Evolutionary conservation across 2,797 vertebrate species (phyloP), one percentile per base, ranked within the genome.

Genomic region (Molossus molossus): DNA sequence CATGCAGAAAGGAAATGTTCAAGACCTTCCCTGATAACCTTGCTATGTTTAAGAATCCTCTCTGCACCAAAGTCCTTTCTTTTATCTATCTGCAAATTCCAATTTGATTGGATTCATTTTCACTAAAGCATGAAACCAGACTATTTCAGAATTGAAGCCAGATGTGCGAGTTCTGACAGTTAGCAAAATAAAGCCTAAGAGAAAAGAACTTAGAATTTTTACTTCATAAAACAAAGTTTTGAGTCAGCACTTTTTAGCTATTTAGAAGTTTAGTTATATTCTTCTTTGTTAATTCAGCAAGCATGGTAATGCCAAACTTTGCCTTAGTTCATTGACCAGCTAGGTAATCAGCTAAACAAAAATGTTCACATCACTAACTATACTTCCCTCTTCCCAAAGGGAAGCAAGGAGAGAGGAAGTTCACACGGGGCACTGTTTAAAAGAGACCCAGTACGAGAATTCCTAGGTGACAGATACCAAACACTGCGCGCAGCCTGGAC

Each of bases 71-170:
- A 92, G 45, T n/a, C 55, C 65, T 77, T 64, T 29, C 82, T 95
- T 96, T 90, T 60, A 84, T 96, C 90, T 96, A 88, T 91, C 87
- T 94, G 91, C 94, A 89, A 94, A 95, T 84, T 97, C 91, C 76
- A 91, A 75, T 95, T 91, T 95, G 92, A 97, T 37, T 95, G 83
- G 93, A 96, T 96, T 96, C 80, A 87, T 96, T 95, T 96, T 87
- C 93, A 95, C 92, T 91, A 93, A 97, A 87, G 92, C 95, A 84
- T 87, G 95, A 96, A 97, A 95, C 92, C 86, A 93, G 90, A 90
- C 89, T 94, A 91, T 82, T 95, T 96, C 72, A 75, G 92, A 97
- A 97, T 96, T 87, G 77, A 96, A 97, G 86, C 91, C 96, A 97
- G 96, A 96, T 97, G 97, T 94, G 83, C 80, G 45, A n/a, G 80